Conservation (phyloP, 2,888 invertebrate species). For the Chrysolina americana region DNA sequence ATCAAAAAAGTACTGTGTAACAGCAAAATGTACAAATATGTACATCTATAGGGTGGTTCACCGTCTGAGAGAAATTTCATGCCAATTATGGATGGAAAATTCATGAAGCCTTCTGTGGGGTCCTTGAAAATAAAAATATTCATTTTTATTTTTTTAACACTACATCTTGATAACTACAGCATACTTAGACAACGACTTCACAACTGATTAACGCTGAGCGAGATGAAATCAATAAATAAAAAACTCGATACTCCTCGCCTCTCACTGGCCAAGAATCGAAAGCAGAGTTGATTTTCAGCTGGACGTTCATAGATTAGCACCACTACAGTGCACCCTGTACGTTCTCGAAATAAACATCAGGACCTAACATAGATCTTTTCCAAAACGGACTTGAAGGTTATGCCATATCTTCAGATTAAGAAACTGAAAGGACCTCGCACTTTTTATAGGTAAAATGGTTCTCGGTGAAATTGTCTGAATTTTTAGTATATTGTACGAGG, state of each 20-base stretch:
- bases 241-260: too few relatives aligned
- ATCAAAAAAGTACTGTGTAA: neutral
- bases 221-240: too few relatives aligned
- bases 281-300: too few relatives aligned
- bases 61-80: conserved; percentile 10
- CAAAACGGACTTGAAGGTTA: too few relatives aligned
- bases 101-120: neutral
- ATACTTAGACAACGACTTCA: neutral
- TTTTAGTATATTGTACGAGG: too few relatives aligned
- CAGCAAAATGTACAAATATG: conserved; percentile 5
- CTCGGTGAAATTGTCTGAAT: too few relatives aligned
- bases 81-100: conserved; percentile 7
- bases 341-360: neutral
- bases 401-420: too few relatives aligned
- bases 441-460: too few relatives aligned
- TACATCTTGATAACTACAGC: neutral
- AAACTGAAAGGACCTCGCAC: too few relatives aligned
- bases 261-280: too few relatives aligned
- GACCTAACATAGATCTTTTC: too few relatives aligned
- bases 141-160: neutral
- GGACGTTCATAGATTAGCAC: neutral
- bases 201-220: too few relatives aligned
- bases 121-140: conserved; percentile 1
- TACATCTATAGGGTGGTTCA: conserved; percentile 9
- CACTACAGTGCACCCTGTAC: neutral